phyloP scores from a whole-genome alignment of 2,113 vertebrate species.

The Trachemys scripta region DNA sequence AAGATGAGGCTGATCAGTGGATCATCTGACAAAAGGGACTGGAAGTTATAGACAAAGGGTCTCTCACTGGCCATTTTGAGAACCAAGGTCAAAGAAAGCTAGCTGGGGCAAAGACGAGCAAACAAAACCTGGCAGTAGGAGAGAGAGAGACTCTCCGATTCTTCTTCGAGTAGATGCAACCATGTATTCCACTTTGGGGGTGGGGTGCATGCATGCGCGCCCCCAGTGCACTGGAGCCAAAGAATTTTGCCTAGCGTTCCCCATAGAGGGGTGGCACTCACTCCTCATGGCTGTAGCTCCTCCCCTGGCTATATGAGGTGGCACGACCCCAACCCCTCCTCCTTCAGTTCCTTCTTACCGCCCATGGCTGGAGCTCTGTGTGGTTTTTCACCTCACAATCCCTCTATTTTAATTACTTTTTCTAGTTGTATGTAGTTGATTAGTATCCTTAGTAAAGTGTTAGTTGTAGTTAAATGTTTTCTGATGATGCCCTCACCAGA shows the following conservation, averaged over 20 bases:
- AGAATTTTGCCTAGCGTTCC: background rate
- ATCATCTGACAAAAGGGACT: background rate
- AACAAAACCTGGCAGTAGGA: background rate
- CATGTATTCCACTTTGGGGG: background rate
- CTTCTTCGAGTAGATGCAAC: background rate
- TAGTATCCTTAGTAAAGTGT: no score
- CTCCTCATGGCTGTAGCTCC: background rate
- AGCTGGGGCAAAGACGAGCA: background rate
- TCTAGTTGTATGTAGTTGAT: no score
- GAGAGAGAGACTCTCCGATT: background rate
- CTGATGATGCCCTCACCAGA: background rate
- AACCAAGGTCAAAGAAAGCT: background rate
- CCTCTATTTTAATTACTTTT: background rate
- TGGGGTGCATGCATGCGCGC: no score
- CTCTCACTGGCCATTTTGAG: background rate
- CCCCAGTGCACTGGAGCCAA: no score
- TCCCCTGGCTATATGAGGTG: no score
- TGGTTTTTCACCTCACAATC: background rate
- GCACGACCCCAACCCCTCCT: no score
- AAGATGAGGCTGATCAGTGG: background rate
- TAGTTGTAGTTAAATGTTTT: background rate
- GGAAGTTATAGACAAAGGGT: background rate
- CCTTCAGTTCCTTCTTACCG: background rate
- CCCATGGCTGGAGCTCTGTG: background rate
- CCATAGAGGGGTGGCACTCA: background rate